phyloP scores from a whole-genome alignment of 2,888 invertebrate species.

The Thera britannica region DNA sequence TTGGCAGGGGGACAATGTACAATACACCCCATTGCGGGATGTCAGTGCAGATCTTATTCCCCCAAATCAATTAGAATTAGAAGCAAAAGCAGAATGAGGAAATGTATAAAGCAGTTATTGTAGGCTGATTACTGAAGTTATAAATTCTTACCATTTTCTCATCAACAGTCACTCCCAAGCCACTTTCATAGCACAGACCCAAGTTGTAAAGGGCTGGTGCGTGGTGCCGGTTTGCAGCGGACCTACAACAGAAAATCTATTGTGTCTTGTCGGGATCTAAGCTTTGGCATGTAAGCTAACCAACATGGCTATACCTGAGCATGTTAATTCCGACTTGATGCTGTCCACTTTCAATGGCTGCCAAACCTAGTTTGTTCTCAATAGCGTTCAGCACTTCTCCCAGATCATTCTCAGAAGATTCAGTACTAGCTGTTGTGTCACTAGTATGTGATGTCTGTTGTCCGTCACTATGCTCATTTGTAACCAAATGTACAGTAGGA shows the following conservation, averaged over 20 bases:
- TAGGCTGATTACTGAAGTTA: not conserved
- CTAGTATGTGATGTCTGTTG: conserved; percentile 39
- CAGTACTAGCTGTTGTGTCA: conserved; percentile 46
- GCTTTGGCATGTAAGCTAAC: not conserved
- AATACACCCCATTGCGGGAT: too few relatives aligned
- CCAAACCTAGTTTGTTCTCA: conserved; percentile 85
- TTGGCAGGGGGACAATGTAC: too few relatives aligned
- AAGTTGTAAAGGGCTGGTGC: conserved; percentile 87
- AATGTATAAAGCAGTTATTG: not conserved
- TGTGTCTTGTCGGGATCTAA: not conserved
- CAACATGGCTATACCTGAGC: conserved; percentile 65
- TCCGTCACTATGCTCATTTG: conserved; percentile 65
- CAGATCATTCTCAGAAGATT: conserved; percentile 70
- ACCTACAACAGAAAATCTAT: conserved; percentile 53
- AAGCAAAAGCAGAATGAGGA: too few relatives aligned
- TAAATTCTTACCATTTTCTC: conserved; percentile 77
- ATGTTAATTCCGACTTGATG: conserved; percentile 82
- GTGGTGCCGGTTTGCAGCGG: conserved; percentile 85
- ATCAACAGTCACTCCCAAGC: conserved; percentile 86
- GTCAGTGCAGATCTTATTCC: too few relatives aligned
- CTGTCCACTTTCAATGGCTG: conserved; percentile 84
- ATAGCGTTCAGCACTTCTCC: conserved; percentile 84
- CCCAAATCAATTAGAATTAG: too few relatives aligned
- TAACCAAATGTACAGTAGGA: conserved; percentile 69
- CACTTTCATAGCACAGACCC: conserved; percentile 88